phyloP scores from a whole-genome alignment of 2,888 invertebrate genomes.

The Eupithecia centaureata region DNA sequence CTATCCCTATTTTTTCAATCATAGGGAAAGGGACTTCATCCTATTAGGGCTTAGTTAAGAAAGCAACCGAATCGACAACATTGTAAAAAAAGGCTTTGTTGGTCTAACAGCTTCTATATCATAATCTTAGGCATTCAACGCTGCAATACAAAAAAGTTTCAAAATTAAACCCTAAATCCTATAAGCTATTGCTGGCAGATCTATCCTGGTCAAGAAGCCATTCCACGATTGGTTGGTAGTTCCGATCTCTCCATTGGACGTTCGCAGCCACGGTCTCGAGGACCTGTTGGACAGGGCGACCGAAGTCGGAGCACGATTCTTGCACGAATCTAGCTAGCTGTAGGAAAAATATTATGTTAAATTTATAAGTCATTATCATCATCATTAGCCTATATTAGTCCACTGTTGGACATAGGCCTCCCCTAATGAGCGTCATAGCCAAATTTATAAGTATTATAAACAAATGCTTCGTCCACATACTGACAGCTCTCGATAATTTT shows the following conservation, averaged over 20 bases:
- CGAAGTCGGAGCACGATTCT: conserved; percentile 86
- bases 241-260: conserved; percentile 91
- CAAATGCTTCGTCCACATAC: too few species aligned
- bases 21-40: too few species aligned
- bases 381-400: background rate
- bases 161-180: conserved; percentile 4
- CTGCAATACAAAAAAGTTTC: background rate
- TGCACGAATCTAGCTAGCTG: conserved; percentile 88
- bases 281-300: conserved; percentile 90
- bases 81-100: background rate
- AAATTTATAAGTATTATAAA: too few species aligned
- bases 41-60: too few species aligned
- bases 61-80: too few species aligned
- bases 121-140: background rate
- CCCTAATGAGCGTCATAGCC: too few species aligned
- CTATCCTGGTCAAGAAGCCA: conserved; percentile 85
- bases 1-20: too few species aligned
- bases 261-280: conserved; percentile 92
- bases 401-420: too few species aligned
- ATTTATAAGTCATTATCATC: background rate
- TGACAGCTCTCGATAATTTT: too few species aligned
- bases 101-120: background rate
- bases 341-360: conserved; percentile 17
- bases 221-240: conserved; percentile 88
- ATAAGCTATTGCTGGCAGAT: conserved; percentile 33